phyloP scores from a whole-genome alignment of 2,113 vertebrate species.

The Sinocyclocheilus maitianheensis region DNA sequence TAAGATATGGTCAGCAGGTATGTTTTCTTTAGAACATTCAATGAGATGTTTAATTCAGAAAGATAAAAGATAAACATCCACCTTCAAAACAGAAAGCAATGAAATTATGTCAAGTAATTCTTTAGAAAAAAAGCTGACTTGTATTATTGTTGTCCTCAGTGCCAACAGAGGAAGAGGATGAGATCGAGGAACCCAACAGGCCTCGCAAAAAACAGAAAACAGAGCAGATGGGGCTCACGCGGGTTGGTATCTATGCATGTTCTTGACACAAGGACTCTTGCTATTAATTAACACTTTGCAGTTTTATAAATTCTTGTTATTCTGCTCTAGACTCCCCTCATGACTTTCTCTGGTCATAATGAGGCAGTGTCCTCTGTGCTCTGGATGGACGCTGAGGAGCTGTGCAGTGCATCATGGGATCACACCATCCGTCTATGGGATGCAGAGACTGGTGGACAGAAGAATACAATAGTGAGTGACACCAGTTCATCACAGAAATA shows the following conservation, averaged over 20 bases:
- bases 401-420: conserved; percentile 96
- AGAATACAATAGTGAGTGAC: conserved; percentile 85
- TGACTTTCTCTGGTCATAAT: conserved; percentile 93
- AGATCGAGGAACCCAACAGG: conserved; percentile 84
- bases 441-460: conserved; percentile 83
- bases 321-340: conserved; percentile 82
- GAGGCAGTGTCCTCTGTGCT: conserved; percentile 92
- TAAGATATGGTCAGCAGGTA: conserved; percentile 98
- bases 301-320: conserved; percentile 35
- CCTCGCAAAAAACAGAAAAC: conserved; percentile 97
- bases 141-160: conserved; percentile 69
- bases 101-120: neutral
- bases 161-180: conserved; percentile 91
- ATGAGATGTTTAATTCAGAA: neutral
- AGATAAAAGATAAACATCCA: neutral
- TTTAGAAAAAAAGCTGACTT: neutral
- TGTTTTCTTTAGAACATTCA: neutral
- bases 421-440: conserved; percentile 96
- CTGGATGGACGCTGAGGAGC: conserved; percentile 89
- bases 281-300: neutral
- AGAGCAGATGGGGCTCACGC: conserved; percentile 90
- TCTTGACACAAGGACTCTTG: neutral
- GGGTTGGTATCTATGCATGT: conserved; percentile 70
- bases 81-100: neutral
- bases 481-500: neutral